A percentile compares a stretch with the other conserved stretches of the same genome.
Conservation (phyloP, 2,113 vertebrate species). For the Sylvicapra grimmia region DNA sequence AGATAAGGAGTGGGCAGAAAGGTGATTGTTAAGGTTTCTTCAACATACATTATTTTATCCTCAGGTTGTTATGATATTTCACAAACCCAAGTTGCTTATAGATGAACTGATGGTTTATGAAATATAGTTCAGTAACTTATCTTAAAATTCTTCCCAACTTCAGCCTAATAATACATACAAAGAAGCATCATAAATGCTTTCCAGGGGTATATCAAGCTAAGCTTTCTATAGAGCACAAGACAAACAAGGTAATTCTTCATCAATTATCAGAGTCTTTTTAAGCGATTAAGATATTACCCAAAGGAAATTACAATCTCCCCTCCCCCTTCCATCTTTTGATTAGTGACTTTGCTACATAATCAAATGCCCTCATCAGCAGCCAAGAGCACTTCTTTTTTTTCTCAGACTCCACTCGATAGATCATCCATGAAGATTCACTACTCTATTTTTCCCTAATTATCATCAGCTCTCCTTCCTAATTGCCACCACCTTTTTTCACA, state of each 20-base stretch:
- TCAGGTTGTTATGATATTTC: background rate
- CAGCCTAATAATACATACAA: background rate
- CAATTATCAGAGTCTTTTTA: background rate
- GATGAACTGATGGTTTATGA: background rate
- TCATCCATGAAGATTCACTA: background rate
- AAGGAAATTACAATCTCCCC: background rate
- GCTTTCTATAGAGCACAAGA: background rate
- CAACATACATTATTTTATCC: background rate
- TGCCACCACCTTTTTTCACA: background rate
- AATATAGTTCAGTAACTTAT: background rate
- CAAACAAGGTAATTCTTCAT: background rate
- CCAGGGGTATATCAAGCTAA: background rate
- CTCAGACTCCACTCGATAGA: background rate
- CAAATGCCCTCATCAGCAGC: background rate
- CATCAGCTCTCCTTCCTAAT: background rate
- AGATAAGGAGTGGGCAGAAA: background rate
- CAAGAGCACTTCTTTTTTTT: background rate
- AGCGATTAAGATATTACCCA: background rate
- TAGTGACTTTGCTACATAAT: background rate
- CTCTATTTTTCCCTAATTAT: background rate
- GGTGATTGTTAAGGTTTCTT: background rate
- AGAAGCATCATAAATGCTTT: background rate
- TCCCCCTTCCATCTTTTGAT: background rate
- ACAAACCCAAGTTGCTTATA: background rate
- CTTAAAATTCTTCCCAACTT: background rate